Conservation (phyloP, 2,888 invertebrate genomes). For the Xylophagus ater region DNA sequence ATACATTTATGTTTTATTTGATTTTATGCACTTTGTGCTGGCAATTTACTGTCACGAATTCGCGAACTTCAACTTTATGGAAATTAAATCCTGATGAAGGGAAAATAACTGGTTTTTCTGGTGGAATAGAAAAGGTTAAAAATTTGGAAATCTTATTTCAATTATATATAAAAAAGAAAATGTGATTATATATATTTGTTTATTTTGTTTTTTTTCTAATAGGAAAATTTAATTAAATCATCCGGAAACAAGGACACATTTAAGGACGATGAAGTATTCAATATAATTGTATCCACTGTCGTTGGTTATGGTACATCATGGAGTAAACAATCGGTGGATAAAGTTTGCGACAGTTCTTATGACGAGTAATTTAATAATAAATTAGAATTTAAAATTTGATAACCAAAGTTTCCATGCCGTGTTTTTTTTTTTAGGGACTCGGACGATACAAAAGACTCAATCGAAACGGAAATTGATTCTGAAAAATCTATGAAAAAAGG, state of each 20-base stretch:
- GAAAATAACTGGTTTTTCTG: slow-evolving; percentile 48
- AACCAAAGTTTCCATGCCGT: too few relatives aligned
- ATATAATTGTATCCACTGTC: slow-evolving; percentile 63
- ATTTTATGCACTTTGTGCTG: slow-evolving; percentile 29
- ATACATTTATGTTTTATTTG: slow-evolving; percentile 23
- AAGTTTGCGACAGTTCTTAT: slow-evolving; percentile 18
- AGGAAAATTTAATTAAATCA: slow-evolving; percentile 18
- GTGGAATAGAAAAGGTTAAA: neutral
- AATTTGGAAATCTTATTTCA: neutral
- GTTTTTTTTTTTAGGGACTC: slow-evolving; percentile 10
- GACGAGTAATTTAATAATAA: slow-evolving; percentile 16
- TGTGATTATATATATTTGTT: too few relatives aligned
- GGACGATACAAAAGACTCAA: slow-evolving; percentile 11
- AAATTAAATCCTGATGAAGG: slow-evolving; percentile 65
- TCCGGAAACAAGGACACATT: slow-evolving; percentile 12
- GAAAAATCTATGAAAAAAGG: slow-evolving; percentile 16
- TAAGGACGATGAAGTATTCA: slow-evolving; percentile 56
- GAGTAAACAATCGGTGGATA: slow-evolving; percentile 47
- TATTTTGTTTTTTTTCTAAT: slow-evolving; percentile 2
- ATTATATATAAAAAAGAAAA: neutral
- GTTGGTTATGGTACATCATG: slow-evolving; percentile 50
- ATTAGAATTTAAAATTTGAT: too few relatives aligned
- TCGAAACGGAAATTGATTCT: neutral
- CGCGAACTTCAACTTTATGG: slow-evolving; percentile 74
- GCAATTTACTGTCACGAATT: slow-evolving; percentile 48